Evolutionary conservation across 2,797 vertebrate species (phyloP).

Genomic region (Pyrocephalus nanus): DNA sequence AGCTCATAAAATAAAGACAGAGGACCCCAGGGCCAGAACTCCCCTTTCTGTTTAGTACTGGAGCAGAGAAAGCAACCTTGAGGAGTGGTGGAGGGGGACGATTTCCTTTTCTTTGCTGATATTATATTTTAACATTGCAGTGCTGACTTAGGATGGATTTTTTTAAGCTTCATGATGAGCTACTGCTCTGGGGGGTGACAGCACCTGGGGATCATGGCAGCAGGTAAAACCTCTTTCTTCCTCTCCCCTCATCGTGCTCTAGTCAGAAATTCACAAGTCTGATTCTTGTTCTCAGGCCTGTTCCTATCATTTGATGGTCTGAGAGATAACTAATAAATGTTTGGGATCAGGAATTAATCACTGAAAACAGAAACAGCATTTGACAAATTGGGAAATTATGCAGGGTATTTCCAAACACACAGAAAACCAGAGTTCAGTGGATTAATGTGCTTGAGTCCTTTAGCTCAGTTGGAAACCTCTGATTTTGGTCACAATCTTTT

Average conservation of each 20-base stretch:
- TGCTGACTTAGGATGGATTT: neutral
- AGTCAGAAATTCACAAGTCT: neutral
- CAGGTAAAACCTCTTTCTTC: neutral
- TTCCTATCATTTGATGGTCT: neutral
- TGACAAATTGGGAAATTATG: neutral
- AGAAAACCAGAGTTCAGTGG: neutral
- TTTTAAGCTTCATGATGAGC: neutral
- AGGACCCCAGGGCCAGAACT: neutral
- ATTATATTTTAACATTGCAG: neutral
- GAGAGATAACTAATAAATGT: neutral
- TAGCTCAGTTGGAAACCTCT: neutral
- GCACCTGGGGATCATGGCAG: neutral
- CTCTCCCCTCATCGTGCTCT: neutral
- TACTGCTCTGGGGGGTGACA: neutral
- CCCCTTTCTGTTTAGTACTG: neutral
- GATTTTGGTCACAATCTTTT: neutral
- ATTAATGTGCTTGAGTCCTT: neutral
- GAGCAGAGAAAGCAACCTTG: neutral
- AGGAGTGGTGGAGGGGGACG: neutral
- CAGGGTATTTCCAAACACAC: neutral
- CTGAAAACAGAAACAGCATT: neutral
- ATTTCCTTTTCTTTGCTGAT: neutral
- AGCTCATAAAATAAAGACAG: neutral
- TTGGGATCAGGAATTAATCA: neutral
- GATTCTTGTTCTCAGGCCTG: neutral